Conservation (phyloP, 2,797 vertebrate species). For the Catostomus latipinnis region DNA sequence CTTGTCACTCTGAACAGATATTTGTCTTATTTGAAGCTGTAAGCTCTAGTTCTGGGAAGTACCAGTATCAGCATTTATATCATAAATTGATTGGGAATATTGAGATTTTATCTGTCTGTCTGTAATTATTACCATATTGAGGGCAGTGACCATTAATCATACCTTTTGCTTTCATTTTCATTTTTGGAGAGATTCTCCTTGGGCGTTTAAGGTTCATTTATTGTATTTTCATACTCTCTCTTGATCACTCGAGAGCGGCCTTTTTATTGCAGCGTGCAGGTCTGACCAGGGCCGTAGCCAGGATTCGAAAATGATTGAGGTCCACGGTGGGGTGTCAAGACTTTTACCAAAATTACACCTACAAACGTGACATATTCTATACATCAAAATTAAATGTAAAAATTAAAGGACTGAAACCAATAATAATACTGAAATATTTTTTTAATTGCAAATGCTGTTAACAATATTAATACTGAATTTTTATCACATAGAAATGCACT, state of each 20-base stretch:
- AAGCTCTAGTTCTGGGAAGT: neutral
- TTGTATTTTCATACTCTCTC: slow-evolving; percentile 2
- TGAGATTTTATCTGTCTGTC: neutral
- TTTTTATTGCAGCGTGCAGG: slow-evolving; percentile 19
- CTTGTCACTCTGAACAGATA: neutral
- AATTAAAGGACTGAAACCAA: too few species aligned
- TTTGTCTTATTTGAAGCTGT: neutral
- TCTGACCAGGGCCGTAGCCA: neutral
- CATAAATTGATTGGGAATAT: neutral
- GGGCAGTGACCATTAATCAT: neutral
- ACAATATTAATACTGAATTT: too few species aligned
- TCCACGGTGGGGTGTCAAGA: too few species aligned
- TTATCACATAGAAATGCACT: too few species aligned
- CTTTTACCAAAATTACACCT: too few species aligned
- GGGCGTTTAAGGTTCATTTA: neutral
- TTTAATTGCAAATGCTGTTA: too few species aligned
- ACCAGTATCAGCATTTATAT: neutral
- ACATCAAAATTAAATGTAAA: too few species aligned
- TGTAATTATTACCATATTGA: neutral
- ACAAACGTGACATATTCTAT: too few species aligned
- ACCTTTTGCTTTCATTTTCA: neutral
- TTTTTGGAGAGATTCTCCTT: neutral
- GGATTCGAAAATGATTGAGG: too few species aligned
- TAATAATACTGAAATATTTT: too few species aligned
- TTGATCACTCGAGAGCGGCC: slow-evolving; percentile 73